A percentile compares a stretch with the other conserved stretches of the same genome.
These are phyloP conservation scores for Diacarnus erythraeanus DNA, from an alignment of 37 sponge, comb jelly and placozoan species.

Conservation along the genomic window DNA sequence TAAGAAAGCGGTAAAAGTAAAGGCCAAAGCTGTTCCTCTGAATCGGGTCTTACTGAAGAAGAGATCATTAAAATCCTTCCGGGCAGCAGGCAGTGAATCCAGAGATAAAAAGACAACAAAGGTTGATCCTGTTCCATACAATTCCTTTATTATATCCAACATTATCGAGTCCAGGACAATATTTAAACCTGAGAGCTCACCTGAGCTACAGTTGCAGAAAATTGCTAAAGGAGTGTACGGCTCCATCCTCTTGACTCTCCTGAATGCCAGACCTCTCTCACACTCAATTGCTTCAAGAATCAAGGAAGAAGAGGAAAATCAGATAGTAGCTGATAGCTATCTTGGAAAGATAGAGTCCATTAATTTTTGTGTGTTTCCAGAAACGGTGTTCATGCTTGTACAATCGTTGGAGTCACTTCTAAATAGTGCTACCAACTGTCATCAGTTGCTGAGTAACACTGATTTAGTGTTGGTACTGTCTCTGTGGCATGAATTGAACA, in stretches of 20 bases:
- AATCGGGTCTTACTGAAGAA: background rate
- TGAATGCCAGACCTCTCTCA: slow-evolving; percentile 24
- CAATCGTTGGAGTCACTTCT: background rate
- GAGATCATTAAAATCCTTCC: background rate
- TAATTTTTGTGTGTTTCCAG: background rate
- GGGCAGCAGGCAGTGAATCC: background rate
- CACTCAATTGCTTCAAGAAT: background rate
- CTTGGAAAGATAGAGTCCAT: background rate
- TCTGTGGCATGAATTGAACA: background rate
- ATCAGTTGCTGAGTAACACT: background rate
- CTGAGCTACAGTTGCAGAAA: slow-evolving; percentile 58
- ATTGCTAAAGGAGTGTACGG: slow-evolving; percentile 25
- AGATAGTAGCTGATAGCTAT: background rate
- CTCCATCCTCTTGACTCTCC: slow-evolving; percentile 26
- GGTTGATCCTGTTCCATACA: slow-evolving; percentile 25
- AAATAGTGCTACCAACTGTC: background rate
- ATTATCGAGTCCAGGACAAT: slow-evolving; percentile 36
- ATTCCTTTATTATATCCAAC: slow-evolving; percentile 52
- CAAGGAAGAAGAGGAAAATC: background rate
- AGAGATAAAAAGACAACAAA: background rate
- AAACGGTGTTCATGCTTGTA: slow-evolving; percentile 3
- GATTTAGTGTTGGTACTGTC: background rate
- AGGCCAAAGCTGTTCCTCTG: background rate
- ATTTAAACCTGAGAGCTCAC: slow-evolving; percentile 1
- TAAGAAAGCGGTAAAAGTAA: background rate